Evolutionary conservation across 1,140 invertebrate genomes (phyloP), one percentile per base, ranked within the genome.

Genomic region (Lepeophtheirus salmonis): DNA sequence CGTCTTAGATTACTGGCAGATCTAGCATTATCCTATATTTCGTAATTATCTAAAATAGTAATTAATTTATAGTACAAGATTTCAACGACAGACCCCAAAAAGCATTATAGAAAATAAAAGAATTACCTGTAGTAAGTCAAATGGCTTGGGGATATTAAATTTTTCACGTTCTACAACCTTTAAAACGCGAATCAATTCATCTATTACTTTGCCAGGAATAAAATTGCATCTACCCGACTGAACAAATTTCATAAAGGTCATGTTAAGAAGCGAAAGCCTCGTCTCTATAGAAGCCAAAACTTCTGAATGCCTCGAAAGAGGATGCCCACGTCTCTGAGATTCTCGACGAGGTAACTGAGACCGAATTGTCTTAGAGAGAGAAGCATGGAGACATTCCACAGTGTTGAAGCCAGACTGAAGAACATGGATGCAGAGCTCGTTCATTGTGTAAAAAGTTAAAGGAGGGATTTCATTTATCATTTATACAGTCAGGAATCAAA

Each of bases 201-300:
- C 30, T 50, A 59, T 30, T 52, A 76, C 86, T 75, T 87, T 89
- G 62, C 89, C 89, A 14, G 89, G 89, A 67, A 92, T 90, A 67
- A 95, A 95, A 68, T 88, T 92, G 67, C 88, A 89, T 3, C 87
- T 68, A 60, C 81, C 78, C 56, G 77, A 72, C 62, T 88, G 84
- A 14, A 89, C 82, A 66, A 84, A 89, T 72, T 89, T 89, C 26
- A 79, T 80, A 68, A 86, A 94, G 0, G 89, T 91, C 87, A 92
- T 92, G 4, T 82, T 83, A 2, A 92, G 75, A 78, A 92, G 84
- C 0, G 86, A 90, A 20, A 94, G 79, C 20, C 89, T 74, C 0
- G 89, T 92, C 72, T 92, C 89, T 51, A 94, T 81, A 0, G 86
- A 87, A 20, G 84, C 85, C 16, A 94, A 73, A 56, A 92, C 86